Base-by-base conservation (phyloP, 2,888 invertebrate species). In the Tiphia femorata region DNA sequence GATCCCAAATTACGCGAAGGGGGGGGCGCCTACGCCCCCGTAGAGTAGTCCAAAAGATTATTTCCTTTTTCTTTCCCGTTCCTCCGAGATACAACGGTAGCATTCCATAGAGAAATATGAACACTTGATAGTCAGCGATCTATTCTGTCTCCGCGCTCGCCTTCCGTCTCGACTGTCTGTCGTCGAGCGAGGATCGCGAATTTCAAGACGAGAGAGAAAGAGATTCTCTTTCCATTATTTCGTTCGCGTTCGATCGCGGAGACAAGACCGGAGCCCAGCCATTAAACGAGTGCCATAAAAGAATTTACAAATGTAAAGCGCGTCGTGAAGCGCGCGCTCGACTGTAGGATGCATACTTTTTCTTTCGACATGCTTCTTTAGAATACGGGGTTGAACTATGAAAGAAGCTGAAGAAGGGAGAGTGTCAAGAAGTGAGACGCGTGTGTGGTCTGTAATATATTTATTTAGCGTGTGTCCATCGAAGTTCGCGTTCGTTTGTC, bases 251-350 rank as follows among this genome's bases (percentile, higher is more conserved):
- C 47, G 48, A 10, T 30, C 27, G 43, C 49, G 58, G 49, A 49
- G 58, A 55, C 49, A 49, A 49, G 58, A 49, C 70, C 71, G 69
- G 68, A 61, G 62, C 71, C 57, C 78, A 80, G 82, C 82, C 82
- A 81, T 82, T 68, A 71, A 70, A 82, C 71, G 78, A 82, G 83
- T 83, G 83, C 82, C 83, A 83, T 83, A 81, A 72, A 67, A 54
- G 33, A 12, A 33, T 2, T 2, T 14, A 53, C 60, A 60, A 27
- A 51, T 54, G 47, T 51, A 58, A 60, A 60, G 50, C 50, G 56
- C 20, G 12, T 30, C 44, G 58, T 60, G 49, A 51, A 33, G 59
- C 46, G 43, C 50, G 25, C 44, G n/a, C n/a, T n/a, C n/a, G n/a
- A n/a, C n/a, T n/a, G n/a, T n/a, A n/a, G n/a, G 8, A 8, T 25